phyloP scores from a whole-genome alignment of 1,140 invertebrate genomes.

The Brachionus paranguensis region DNA sequence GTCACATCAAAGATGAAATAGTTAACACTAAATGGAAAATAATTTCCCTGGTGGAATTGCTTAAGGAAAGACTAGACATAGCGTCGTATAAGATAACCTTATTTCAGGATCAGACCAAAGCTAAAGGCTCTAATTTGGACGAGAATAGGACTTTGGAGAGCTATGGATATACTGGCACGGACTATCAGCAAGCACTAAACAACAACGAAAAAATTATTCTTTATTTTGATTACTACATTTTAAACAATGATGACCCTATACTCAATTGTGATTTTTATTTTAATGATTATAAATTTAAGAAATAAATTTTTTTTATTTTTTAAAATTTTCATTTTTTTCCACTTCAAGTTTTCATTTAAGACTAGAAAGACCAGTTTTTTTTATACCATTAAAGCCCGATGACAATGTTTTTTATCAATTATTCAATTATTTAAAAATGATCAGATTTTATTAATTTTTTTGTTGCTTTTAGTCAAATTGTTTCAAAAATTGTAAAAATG shows the following conservation, averaged over 20 bases:
- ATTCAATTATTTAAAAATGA: too few relatives aligned
- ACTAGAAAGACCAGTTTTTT: too few relatives aligned
- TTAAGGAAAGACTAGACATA: neutral
- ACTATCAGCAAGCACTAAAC: neutral
- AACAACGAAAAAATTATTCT: neutral
- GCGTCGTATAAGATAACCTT: neutral
- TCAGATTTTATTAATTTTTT: too few relatives aligned
- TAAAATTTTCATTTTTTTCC: too few relatives aligned
- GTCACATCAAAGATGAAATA: slow-evolving; percentile 28
- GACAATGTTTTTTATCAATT: too few relatives aligned
- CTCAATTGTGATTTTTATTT: slow-evolving; percentile 40
- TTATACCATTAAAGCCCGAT: too few relatives aligned
- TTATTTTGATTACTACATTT: slow-evolving; percentile 23
- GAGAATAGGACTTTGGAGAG: neutral
- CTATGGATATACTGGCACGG: slow-evolving; percentile 5
- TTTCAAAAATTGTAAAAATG: too few relatives aligned
- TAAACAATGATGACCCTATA: slow-evolving; percentile 28
- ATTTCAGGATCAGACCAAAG: neutral
- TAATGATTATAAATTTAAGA: slow-evolving; percentile 35
- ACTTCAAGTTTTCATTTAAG: too few relatives aligned
- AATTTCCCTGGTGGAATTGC: neutral
- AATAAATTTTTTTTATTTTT: neutral
- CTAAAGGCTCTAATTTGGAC: neutral
- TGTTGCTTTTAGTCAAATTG: too few relatives aligned
- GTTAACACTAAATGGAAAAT: neutral